Conservation (phyloP, 2,113 vertebrate genomes). For the Manacus vitellinus region DNA sequence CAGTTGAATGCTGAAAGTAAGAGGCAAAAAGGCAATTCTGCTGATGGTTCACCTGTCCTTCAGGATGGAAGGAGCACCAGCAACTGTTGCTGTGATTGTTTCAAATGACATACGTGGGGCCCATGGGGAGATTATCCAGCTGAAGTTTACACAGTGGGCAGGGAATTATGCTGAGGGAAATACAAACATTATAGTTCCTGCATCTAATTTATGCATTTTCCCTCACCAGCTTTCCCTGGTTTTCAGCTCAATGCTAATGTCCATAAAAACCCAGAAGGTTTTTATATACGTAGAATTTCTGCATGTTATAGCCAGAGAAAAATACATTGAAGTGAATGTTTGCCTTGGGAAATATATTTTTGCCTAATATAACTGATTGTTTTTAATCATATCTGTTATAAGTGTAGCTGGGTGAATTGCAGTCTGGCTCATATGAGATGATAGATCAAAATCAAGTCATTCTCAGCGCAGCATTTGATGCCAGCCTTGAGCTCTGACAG, state of each 20-base stretch:
- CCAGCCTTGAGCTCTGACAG: not conserved
- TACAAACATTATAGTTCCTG: not conserved
- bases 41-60: not conserved
- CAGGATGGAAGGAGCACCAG: not conserved
- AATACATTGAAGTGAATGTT: not conserved
- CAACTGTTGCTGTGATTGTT: not conserved
- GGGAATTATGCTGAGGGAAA: not conserved
- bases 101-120: not conserved
- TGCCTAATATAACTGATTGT: constrained; percentile 56
- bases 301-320: not conserved
- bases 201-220: constrained; percentile 3
- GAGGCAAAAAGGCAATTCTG: not conserved
- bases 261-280: constrained; percentile 37
- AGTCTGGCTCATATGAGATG: not conserved
- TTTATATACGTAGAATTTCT: constrained; percentile 25
- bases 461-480: not conserved
- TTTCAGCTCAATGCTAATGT: constrained; percentile 36
- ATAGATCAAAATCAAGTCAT: constrained; percentile 49
- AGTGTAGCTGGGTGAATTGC: not conserved
- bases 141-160: constrained; percentile 20
- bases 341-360: constrained; percentile 59
- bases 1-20: not conserved
- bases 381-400: constrained; percentile 53
- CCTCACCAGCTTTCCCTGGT: not conserved
- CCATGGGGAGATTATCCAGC: constrained; percentile 15